A percentile compares a stretch with the other conserved stretches of the same genome.
Conservation (phyloP, 2,888 invertebrate genomes). For the Drosophila neotestacea region DNA sequence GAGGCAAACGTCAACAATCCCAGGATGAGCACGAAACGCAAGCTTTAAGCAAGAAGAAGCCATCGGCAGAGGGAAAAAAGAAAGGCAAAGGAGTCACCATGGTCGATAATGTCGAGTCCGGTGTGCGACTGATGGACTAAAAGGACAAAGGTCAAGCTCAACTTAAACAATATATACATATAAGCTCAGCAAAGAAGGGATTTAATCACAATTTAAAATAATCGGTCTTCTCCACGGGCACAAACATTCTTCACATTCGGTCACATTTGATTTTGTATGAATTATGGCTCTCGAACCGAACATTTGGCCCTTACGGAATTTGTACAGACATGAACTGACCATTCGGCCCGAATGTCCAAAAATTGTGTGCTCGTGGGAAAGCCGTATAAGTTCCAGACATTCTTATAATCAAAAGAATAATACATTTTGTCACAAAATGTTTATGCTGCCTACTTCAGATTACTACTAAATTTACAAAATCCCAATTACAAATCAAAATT, state of each 20-base stretch:
- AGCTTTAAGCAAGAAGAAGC: conserved; percentile 70
- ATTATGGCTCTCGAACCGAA: too few species aligned
- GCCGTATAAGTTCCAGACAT: conserved; percentile 22
- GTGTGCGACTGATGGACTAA: conserved; percentile 65
- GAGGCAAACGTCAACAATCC: conserved; percentile 61
- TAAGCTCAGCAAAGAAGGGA: not conserved
- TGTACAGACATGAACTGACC: too few species aligned
- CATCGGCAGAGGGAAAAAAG: conserved; percentile 64
- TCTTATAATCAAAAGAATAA: conserved; percentile 3
- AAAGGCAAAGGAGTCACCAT: conserved; percentile 68
- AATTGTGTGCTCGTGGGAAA: too few species aligned
- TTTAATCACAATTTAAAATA: conserved; percentile 4
- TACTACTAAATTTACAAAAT: not conserved
- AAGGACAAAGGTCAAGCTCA: not conserved
- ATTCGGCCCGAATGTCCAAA: too few species aligned
- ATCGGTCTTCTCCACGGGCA: too few species aligned
- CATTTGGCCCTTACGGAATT: too few species aligned
- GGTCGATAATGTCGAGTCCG: conserved; percentile 65
- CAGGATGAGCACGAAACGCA: conserved; percentile 65
- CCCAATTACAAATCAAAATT: conserved; percentile 7
- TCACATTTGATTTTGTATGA: too few species aligned
- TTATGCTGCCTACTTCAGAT: conserved; percentile 37
- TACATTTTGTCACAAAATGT: conserved; percentile 6
- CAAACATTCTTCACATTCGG: too few species aligned
- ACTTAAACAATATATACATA: not conserved